These are phyloP conservation scores for Chorisops tibialis DNA, from an alignment of 2,888 invertebrate species.

Conservation along the genomic window DNA sequence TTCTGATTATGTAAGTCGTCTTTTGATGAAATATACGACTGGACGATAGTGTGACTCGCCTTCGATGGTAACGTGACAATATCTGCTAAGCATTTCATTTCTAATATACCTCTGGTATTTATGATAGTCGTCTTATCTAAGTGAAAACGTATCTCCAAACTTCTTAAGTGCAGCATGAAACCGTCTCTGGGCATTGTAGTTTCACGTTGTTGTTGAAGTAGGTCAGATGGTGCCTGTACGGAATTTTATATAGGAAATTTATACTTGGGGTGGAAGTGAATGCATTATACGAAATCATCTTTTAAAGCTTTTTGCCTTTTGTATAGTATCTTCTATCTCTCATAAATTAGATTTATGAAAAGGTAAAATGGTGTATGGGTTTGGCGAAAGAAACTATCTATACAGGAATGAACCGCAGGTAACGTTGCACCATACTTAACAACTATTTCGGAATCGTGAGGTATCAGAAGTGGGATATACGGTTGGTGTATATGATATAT, in stretches of 20 bases:
- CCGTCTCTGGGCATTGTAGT: conserved; percentile 49
- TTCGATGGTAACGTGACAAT: conserved; percentile 49
- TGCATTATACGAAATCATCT: conserved; percentile 14
- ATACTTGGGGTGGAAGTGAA: background rate
- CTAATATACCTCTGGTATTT: conserved; percentile 44
- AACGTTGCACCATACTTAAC: conserved; percentile 10
- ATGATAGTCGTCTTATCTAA: conserved; percentile 49
- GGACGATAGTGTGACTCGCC: conserved; percentile 45
- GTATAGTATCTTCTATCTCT: background rate
- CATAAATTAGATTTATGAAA: background rate
- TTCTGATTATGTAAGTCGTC: conserved; percentile 51
- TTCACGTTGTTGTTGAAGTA: conserved; percentile 48
- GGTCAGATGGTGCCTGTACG: conserved; percentile 45
- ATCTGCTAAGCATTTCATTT: conserved; percentile 51
- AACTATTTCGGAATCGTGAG: background rate
- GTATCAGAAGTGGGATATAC: background rate
- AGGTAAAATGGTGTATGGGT: background rate
- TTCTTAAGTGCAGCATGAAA: conserved; percentile 47
- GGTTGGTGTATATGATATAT: background rate
- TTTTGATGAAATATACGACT: conserved; percentile 44
- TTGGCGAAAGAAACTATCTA: background rate
- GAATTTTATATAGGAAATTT: background rate
- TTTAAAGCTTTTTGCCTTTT: background rate
- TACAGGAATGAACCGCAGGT: background rate
- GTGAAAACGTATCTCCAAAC: conserved; percentile 49